Percentiles rank a stretch among this genome's conserved stretches.
Conservation (phyloP, 2,113 vertebrate genomes). For the Anser cygnoides region DNA sequence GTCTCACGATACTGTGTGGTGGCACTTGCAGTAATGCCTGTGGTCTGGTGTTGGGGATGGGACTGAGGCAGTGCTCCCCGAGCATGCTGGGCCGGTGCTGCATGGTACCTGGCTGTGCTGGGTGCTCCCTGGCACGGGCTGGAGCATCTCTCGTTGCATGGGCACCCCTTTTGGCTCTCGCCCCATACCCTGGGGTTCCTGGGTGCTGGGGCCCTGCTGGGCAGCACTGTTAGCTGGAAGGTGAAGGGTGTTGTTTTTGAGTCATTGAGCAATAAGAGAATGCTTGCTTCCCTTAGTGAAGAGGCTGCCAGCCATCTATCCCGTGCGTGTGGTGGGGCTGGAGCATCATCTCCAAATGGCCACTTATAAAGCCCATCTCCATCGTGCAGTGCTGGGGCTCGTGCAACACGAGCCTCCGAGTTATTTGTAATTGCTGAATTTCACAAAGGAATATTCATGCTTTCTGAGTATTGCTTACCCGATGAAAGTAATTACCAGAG, state of each 20-base stretch:
- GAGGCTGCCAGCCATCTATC: background rate
- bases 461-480: conserved; percentile 40
- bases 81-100: too few relatives aligned
- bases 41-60: accelerated
- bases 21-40: accelerated
- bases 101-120: background rate
- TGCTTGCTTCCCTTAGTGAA: accelerated
- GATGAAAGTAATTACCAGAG: conserved; percentile 22
- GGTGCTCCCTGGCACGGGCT: background rate
- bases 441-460: conserved; percentile 46
- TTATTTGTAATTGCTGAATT: background rate
- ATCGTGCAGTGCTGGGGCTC: accelerated
- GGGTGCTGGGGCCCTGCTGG: background rate
- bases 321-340: accelerated
- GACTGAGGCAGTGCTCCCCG: background rate
- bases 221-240: too few relatives aligned
- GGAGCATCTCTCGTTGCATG: background rate
- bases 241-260: too few relatives aligned
- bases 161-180: background rate
- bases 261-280: background rate
- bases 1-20: accelerated
- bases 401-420: accelerated
- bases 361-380: accelerated
- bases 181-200: too few relatives aligned
- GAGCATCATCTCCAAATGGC: accelerated